These are phyloP conservation scores for Prolemur simus DNA, from an alignment of 2,113 vertebrate genomes.

Conservation along the genomic window DNA sequence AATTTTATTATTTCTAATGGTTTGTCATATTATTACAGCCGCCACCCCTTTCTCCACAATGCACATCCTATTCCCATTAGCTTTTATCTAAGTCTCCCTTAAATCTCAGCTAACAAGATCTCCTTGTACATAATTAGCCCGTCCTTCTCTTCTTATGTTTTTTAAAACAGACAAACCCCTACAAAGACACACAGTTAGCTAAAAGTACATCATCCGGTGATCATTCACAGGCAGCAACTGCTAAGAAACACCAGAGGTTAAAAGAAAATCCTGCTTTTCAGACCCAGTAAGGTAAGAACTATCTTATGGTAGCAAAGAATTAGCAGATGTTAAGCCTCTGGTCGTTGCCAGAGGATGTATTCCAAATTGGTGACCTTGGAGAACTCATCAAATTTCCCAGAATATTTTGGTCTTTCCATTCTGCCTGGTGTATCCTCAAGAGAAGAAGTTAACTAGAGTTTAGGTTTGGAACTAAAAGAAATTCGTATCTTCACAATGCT, in stretches of 20 bases:
- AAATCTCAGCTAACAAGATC: conserved; percentile 35
- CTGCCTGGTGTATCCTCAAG: neutral
- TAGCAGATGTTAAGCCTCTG: neutral
- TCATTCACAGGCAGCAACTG: neutral
- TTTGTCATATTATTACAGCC: neutral
- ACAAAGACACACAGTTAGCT: neutral
- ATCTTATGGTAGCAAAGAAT: neutral
- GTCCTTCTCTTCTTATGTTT: neutral
- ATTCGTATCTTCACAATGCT: neutral
- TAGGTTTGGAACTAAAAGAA: neutral
- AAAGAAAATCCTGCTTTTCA: conserved; percentile 43
- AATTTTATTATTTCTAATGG: neutral
- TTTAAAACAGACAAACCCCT: neutral
- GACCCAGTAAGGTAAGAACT: neutral
- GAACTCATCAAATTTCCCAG: neutral
- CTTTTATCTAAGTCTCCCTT: neutral
- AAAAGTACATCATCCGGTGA: neutral
- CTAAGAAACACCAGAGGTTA: neutral
- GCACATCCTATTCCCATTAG: neutral
- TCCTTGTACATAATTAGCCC: neutral
- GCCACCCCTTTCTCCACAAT: neutral
- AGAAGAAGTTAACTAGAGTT: conserved; percentile 13
- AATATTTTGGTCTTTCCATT: neutral
- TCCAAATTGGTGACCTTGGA: neutral
- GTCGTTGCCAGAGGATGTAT: neutral